Percentiles rank a stretch among this genome's conserved stretches.
phyloP scores from a whole-genome alignment of 1,140 invertebrate genomes.

The Campoletis sonorensis region DNA sequence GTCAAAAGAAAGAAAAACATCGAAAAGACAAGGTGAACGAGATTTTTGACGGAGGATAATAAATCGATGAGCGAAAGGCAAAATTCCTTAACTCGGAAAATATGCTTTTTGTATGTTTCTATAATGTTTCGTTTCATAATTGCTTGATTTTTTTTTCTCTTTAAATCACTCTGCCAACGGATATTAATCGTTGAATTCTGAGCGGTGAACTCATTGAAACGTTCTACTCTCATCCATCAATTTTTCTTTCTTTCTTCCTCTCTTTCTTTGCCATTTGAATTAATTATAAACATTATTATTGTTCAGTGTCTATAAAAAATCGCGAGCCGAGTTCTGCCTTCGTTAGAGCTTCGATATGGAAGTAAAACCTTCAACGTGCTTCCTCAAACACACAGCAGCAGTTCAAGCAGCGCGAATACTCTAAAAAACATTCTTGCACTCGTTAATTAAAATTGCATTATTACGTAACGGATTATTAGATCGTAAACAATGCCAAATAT shows the following conservation, averaged over 20 bases:
- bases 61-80: constrained; percentile 3
- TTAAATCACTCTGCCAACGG: neutral
- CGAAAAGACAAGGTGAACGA: too few relatives aligned
- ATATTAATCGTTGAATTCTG: constrained; percentile 1
- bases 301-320: neutral
- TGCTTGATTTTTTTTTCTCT: neutral
- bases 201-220: constrained; percentile 3
- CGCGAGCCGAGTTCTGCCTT: constrained; percentile 19
- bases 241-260: neutral
- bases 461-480: constrained; percentile 45
- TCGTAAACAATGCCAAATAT: constrained; percentile 48
- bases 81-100: neutral
- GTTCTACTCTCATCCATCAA: neutral
- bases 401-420: constrained; percentile 25
- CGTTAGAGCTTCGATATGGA: constrained; percentile 8
- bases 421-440: constrained; percentile 12
- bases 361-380: neutral
- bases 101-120: neutral
- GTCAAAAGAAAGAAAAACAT: neutral
- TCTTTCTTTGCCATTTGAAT: neutral
- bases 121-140: neutral
- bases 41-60: neutral
- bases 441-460: constrained; percentile 41
- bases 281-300: neutral
- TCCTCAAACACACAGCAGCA: constrained; percentile 30